These are phyloP conservation scores for Cyprinella venusta DNA, from an alignment of 2,797 vertebrate species.

Conservation along the genomic window DNA sequence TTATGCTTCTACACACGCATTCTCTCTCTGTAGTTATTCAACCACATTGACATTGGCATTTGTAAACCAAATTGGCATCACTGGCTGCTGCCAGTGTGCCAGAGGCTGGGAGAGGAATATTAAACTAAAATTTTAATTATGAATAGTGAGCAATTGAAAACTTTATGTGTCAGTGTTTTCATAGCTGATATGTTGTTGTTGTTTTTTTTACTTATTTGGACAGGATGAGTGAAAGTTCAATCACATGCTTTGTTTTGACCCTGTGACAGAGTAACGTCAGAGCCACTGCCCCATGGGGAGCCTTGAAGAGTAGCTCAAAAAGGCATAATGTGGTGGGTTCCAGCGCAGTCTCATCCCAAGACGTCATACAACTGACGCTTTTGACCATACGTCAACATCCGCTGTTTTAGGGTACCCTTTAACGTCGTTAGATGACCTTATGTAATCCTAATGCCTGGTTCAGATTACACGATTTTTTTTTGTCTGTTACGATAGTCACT, in stretches of 20 bases:
- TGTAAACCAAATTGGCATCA: constrained; percentile 31
- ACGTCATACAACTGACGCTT: too few relatives aligned
- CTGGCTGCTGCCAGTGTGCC: constrained; percentile 27
- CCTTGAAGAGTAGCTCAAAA: not conserved
- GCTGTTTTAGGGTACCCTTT: too few relatives aligned
- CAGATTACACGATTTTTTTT: too few relatives aligned
- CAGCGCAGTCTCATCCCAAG: too few relatives aligned
- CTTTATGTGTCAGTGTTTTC: constrained; percentile 12
- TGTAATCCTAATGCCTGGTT: too few relatives aligned
- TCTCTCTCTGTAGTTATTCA: constrained; percentile 14
- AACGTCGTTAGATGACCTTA: too few relatives aligned
- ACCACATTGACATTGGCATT: constrained; percentile 16
- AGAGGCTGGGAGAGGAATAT: not conserved
- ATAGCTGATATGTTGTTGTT: not conserved
- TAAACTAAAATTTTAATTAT: not conserved
- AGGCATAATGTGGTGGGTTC: not conserved
- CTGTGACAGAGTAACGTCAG: constrained; percentile 3
- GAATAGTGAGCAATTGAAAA: not conserved
- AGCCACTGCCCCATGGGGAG: not conserved
- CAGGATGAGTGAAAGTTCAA: constrained; percentile 20
- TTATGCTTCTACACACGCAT: not conserved
- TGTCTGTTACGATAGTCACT: too few relatives aligned
- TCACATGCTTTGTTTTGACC: constrained; percentile 29
- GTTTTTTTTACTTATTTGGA: constrained; percentile 2
- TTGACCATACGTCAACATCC: too few relatives aligned